Base-by-base conservation (phyloP, 2,888 invertebrate genomes). In the Linnaemya tessellans region DNA sequence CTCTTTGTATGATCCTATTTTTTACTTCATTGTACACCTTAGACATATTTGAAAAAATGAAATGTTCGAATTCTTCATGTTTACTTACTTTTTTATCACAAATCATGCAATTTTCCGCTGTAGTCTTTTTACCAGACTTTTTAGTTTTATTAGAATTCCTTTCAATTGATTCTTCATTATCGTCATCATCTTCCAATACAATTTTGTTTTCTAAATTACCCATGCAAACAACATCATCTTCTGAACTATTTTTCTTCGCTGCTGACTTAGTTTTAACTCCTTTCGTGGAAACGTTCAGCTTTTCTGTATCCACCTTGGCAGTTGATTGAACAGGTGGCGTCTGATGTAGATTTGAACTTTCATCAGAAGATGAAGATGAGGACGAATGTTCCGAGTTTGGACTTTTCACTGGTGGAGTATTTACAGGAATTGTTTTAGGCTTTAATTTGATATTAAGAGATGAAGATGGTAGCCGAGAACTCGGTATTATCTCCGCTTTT, bases 201-300 rank as follows among this genome's bases (percentile, higher is more conserved):
- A 87, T 89, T 38, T 88, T 88, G 0, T 88, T 89, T 15, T 87
- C 88, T 7, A 88, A 54, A 25, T 88, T 87, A 1, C 92, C 92
- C 43, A 92, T 75, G 41, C 91, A 92, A 7, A 92, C 88, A 8
- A 92, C 91, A 75, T 92, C 92, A 15, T 92, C 91, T 65, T 90
- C 90, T 0, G 77, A 84, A 1, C 78, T 85, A 38, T 86, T 87
- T 0, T 83, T 15, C 5, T 46, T 86, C 20, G 83, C 88, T 13
- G 65, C 7, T 15, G 58, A 15, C 56, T 70, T 78, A 1, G 15
- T 46, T n/a, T 67, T 78, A 9, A 46, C 4, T 43, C 51, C 41
- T 2, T 79, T 70, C 25, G 51, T 84, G 11, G n/a, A 0, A 64
- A 10, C 18, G 41, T 64, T 20, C 1, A 15, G 35, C 1, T 41